phyloP scores from a whole-genome alignment of 2,113 vertebrate species.

The Carassius auratus region DNA sequence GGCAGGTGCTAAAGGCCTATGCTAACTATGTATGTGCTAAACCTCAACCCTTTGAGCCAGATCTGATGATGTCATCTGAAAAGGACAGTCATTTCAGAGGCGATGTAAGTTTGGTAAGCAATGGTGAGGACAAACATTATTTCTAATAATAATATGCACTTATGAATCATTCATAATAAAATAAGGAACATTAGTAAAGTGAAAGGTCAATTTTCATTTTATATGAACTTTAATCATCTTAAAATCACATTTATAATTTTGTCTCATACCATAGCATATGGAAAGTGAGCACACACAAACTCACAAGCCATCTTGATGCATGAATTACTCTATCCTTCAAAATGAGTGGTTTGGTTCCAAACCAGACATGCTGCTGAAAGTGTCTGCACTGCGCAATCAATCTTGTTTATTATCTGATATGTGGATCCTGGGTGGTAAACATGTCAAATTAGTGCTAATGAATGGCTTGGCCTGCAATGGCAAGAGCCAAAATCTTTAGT shows the following conservation, averaged over 20 bases:
- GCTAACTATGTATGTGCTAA: not conserved
- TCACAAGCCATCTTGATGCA: not conserved
- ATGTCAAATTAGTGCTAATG: conserved; percentile 57
- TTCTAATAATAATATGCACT: not conserved
- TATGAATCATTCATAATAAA: not conserved
- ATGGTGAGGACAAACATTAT: not conserved
- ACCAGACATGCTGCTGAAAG: not conserved
- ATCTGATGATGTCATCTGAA: not conserved
- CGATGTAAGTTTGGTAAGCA: not conserved
- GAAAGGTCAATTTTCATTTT: too few relatives aligned
- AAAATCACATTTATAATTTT: conserved; percentile 3
- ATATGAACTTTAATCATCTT: too few relatives aligned
- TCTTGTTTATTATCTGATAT: conserved; percentile 45
- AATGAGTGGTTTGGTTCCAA: conserved; percentile 19
- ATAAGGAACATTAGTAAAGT: not conserved
- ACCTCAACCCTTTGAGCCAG: too few relatives aligned
- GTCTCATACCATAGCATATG: not conserved
- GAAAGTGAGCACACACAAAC: not conserved
- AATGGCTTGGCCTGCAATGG: conserved; percentile 38
- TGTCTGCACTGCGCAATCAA: conserved; percentile 47
- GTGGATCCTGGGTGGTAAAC: conserved; percentile 49
- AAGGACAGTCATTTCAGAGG: not conserved
- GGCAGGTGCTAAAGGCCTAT: not conserved
- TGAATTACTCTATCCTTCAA: conserved; percentile 32
- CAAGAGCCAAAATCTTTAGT: conserved; percentile 35